Evolutionary conservation across 2,797 vertebrate species (phyloP), one percentile per base, ranked within the genome.

Genomic region (Siniperca obscura): DNA sequence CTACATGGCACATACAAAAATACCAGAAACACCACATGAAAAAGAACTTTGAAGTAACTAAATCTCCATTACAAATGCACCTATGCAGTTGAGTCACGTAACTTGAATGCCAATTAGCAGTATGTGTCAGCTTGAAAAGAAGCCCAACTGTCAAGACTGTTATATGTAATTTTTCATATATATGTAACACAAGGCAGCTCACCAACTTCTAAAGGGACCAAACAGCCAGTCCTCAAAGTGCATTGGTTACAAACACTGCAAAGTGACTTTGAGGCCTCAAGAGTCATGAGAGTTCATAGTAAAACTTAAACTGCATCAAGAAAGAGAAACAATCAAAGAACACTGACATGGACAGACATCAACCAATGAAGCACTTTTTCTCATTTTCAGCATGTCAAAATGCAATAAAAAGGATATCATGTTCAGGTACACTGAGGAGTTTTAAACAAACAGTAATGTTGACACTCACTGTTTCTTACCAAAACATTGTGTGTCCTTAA

Each of bases 1-100:
- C 60, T 80, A 27, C 46, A 61, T 56, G 71, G 68, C 55, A 67
- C 0, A 22, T 66, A 61, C 30, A 76, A 50, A 82, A 81, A 78
- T 48, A 71, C 42, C 38, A 52, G 57, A 71, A 71, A 10, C 22
- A 19, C 46, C 48, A 86, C 73, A 88, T 88, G 74, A 89, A 79
- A 86, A 71, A 81, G n/a, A 69, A 81, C 72, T 89, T 90, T 88
- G 85, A 91, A 86, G 81, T 53, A 14, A 73, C 50, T 61, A 74
- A 66, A 93, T 90, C 84, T 84, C 79, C 76, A 90, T 91, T 81
- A 89, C 87, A 90, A 90, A 91, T 87, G 84, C 78, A 40, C 70
- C 64, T 73, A 53, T 64, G 75, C 70, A 73, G 53, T 61, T 73
- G 61, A 83, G 50, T 74, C 42, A 17, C 16, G 1, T 67, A 50